These are phyloP conservation scores for Atherix ibis DNA, from an alignment of 2,888 invertebrate species.

Conservation along the genomic window DNA sequence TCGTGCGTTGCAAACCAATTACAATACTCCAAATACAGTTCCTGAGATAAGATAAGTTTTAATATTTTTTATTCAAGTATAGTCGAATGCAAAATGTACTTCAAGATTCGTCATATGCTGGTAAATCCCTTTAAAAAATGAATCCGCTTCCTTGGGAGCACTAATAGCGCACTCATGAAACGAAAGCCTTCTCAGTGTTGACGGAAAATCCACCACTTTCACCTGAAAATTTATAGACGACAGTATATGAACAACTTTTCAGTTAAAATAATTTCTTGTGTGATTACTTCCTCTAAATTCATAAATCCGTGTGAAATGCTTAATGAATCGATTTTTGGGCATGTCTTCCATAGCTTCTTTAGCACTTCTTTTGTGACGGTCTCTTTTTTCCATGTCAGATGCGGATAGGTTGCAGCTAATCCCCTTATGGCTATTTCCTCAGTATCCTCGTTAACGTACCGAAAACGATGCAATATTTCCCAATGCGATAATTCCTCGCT, in stretches of 20 bases:
- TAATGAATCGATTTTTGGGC: slow-evolving; percentile 19
- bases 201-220: slow-evolving; percentile 46
- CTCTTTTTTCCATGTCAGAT: slow-evolving; percentile 14
- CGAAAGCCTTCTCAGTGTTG: slow-evolving; percentile 41
- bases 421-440: slow-evolving; percentile 25
- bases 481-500: slow-evolving; percentile 19
- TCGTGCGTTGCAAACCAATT: slow-evolving; percentile 59
- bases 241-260: background rate
- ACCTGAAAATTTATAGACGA: slow-evolving; percentile 34
- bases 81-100: slow-evolving; percentile 14
- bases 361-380: slow-evolving; percentile 21
- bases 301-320: slow-evolving; percentile 27
- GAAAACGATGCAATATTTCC: slow-evolving; percentile 21
- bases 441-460: slow-evolving; percentile 22
- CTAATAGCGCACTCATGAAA: slow-evolving; percentile 24
- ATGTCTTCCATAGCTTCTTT: slow-evolving; percentile 19
- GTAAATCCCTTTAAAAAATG: slow-evolving; percentile 28
- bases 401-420: slow-evolving; percentile 17
- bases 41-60: slow-evolving; percentile 31
- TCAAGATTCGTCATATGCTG: slow-evolving; percentile 22
- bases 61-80: background rate
- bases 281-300: slow-evolving; percentile 24
- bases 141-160: slow-evolving; percentile 19
- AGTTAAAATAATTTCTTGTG: background rate
- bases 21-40: slow-evolving; percentile 53